Evolutionary conservation across 2,888 invertebrate genomes (phyloP).

Genomic region (Blomia tropicalis): DNA sequence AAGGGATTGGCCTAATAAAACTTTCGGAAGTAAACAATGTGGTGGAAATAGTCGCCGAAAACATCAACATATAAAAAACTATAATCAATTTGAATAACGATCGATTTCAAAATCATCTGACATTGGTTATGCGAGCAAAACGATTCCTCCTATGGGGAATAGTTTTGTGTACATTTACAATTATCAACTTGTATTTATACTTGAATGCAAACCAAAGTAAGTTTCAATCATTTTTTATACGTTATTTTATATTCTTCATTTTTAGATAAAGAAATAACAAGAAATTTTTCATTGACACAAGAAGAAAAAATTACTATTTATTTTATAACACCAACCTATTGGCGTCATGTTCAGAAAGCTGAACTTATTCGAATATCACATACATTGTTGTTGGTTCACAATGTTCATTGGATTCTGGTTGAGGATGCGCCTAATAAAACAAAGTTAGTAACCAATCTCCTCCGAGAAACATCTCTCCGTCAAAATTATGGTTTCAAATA

Average conservation of each 20-base stretch:
- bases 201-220: background rate
- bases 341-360: constrained; percentile 74
- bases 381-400: constrained; percentile 53
- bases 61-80: too few species aligned
- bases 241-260: too few species aligned
- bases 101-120: too few species aligned
- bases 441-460: constrained; percentile 52
- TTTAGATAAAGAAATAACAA: background rate
- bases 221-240: background rate
- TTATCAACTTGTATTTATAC: background rate
- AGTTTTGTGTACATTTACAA: background rate
- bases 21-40: too few species aligned
- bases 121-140: background rate
- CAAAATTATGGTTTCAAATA: constrained; percentile 35
- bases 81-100: too few species aligned
- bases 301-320: constrained; percentile 52
- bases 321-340: constrained; percentile 79
- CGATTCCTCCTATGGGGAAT: background rate
- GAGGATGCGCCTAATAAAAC: constrained; percentile 63
- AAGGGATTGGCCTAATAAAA: too few species aligned
- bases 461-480: constrained; percentile 49
- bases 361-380: constrained; percentile 76
- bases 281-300: background rate
- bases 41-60: too few species aligned
- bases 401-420: constrained; percentile 80